Evolutionary conservation across 2,888 invertebrate species (phyloP).

Genomic region (Rotaria magnacalcarata): DNA sequence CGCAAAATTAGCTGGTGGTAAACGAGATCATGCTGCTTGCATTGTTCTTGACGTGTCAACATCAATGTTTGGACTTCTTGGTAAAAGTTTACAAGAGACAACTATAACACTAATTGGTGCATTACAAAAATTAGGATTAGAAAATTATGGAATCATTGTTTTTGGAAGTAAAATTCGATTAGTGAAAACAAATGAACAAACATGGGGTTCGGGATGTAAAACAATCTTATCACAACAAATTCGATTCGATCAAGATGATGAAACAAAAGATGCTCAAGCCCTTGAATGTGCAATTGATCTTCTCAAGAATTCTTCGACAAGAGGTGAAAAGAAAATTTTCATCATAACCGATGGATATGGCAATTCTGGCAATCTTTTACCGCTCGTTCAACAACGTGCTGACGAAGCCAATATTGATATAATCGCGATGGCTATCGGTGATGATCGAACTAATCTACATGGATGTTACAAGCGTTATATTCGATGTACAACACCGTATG

Average conservation of each 20-base stretch:
- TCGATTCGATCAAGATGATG: background rate
- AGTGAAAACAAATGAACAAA: background rate
- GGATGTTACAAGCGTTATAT: background rate
- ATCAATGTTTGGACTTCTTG: background rate
- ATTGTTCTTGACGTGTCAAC: background rate
- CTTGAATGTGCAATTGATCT: background rate
- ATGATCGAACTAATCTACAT: background rate
- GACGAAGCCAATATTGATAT: background rate
- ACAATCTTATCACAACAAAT: background rate
- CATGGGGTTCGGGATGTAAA: background rate
- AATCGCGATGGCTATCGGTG: background rate
- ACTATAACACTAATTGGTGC: background rate
- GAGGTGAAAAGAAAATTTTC: background rate
- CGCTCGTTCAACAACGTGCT: background rate
- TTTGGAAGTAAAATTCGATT: background rate
- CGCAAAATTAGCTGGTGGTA: background rate
- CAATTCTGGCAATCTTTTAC: background rate
- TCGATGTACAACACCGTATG: background rate
- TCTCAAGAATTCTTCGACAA: background rate
- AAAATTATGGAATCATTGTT: background rate
- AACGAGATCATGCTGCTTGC: conserved; percentile 6
- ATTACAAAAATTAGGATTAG: background rate
- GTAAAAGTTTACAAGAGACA: background rate
- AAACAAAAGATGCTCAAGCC: background rate
- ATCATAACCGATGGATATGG: background rate